Evolutionary conservation across 2,797 vertebrate genomes (phyloP), one percentile per base, ranked within the genome.

Genomic region (Epinephelus malabaricus): DNA sequence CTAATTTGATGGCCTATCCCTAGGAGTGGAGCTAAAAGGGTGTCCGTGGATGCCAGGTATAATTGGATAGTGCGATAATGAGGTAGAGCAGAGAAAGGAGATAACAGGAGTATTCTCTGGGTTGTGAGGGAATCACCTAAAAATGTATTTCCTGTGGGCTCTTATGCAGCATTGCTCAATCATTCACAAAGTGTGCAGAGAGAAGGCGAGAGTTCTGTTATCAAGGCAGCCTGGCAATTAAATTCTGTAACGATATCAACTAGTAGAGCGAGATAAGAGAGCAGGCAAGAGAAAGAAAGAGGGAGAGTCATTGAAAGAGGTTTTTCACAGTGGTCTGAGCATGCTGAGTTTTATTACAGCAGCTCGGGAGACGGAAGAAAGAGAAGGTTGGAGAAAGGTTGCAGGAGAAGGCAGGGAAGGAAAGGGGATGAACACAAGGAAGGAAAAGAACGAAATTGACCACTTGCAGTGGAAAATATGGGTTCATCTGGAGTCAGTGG

Each of bases 61-160:
- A 94, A 95, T 93, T 94, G 92, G 88, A 94, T 92, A 84, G 92
- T 78, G 61, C 40, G 59, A 88, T 93, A 93, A 92, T 92, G 85
- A 89, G 78, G 82, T 71, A 86, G 74, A 85, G 85, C 64, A 85
- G 72, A 83, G 73, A 80, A 83, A 78, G 78, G 82, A 87, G 88
- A 90, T 81, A 87, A 84, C 73, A 74, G 71, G 50, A 76, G 82
- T 76, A 21, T 80, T 88, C 86, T 88, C 62, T 49, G 58, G 69
- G 76, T 66, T 79, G 76, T 83, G 53, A 74, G 59, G 68, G 66
- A 88, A 81, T 72, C 85, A 68, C 78, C 76, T 54, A 65, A 90
- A 90, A 89, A 89, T 76, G 64, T 73, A 81, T 85, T 90, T 89
- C 74, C 82, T 68, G 87, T 84, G 87, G 77, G 80, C 79, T 89